Percentiles rank a stretch among this genome's conserved stretches.
Evolutionary conservation across 2,888 invertebrate genomes (phyloP).

Genomic region (Rhaphigaster nebulosa): DNA sequence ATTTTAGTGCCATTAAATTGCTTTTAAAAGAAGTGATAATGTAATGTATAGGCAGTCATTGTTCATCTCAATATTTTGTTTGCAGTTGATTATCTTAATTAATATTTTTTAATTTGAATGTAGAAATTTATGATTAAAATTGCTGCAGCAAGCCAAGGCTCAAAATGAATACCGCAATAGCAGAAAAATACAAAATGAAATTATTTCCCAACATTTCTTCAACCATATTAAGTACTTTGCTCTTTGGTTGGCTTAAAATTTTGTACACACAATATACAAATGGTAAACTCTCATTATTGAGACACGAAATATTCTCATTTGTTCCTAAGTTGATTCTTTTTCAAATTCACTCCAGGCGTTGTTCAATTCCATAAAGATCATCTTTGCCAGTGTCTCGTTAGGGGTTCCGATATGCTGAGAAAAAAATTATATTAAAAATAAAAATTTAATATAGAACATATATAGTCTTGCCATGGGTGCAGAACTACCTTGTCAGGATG

Average conservation of each 20-base stretch:
- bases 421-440: background rate
- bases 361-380: slow-evolving; percentile 98
- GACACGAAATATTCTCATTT: background rate
- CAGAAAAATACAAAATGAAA: background rate
- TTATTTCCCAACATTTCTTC: background rate
- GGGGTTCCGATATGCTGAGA: slow-evolving; percentile 91
- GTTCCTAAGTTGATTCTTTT: slow-evolving; percentile 72
- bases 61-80: background rate
- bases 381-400: slow-evolving; percentile 92
- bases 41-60: background rate
- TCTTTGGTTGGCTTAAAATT: slow-evolving; percentile 27
- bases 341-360: slow-evolving; percentile 99
- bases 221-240: slow-evolving; percentile 28
- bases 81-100: background rate
- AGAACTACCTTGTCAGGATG: slow-evolving; percentile 96
- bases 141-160: background rate
- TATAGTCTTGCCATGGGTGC: too few species aligned
- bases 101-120: background rate
- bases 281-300: background rate
- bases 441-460: too few species aligned
- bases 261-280: slow-evolving; percentile 26
- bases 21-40: slow-evolving; percentile 6
- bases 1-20: background rate
- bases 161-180: background rate
- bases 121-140: background rate